Conservation (phyloP, 2,888 invertebrate genomes). For the Aphodius sticticus region DNA sequence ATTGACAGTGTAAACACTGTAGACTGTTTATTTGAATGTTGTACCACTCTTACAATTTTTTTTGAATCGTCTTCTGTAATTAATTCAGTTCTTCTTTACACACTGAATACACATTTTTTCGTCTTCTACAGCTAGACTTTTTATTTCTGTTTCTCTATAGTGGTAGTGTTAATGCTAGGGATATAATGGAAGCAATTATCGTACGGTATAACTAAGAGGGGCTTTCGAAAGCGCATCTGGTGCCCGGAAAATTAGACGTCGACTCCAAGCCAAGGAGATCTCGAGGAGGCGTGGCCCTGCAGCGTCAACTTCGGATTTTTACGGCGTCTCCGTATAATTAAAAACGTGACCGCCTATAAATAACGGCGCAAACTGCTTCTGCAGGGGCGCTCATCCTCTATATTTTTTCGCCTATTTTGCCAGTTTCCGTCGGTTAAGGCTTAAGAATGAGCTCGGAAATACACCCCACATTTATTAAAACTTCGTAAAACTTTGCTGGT, state of each 20-base stretch:
- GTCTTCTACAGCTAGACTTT: no score
- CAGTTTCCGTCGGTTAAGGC: constrained; percentile 21
- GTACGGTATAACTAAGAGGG: not conserved
- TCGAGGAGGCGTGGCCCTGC: constrained; percentile 7
- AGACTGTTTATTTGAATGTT: no score
- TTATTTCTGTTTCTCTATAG: not conserved
- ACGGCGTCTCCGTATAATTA: constrained; percentile 24
- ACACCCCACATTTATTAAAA: constrained; percentile 26
- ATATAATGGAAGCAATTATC: not conserved
- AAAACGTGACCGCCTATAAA: constrained; percentile 27
- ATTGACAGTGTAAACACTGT: no score
- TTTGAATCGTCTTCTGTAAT: no score
- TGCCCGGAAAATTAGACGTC: not conserved
- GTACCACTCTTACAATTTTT: no score
- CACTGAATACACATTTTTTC: no score
- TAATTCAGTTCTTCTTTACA: no score
- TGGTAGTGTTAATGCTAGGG: not conserved
- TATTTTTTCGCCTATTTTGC: constrained; percentile 13
- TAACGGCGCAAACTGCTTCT: constrained; percentile 20
- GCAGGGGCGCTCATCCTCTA: constrained; percentile 12
- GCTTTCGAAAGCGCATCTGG: not conserved
- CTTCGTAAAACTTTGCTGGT: constrained; percentile 6
- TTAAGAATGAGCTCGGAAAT: constrained; percentile 20
- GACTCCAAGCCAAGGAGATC: not conserved
- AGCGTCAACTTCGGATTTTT: constrained; percentile 18